Percentiles rank a stretch among this genome's conserved stretches.
These are phyloP conservation scores for Xestia rhomboidea DNA, from an alignment of 2,888 invertebrate species.

Conservation along the genomic window DNA sequence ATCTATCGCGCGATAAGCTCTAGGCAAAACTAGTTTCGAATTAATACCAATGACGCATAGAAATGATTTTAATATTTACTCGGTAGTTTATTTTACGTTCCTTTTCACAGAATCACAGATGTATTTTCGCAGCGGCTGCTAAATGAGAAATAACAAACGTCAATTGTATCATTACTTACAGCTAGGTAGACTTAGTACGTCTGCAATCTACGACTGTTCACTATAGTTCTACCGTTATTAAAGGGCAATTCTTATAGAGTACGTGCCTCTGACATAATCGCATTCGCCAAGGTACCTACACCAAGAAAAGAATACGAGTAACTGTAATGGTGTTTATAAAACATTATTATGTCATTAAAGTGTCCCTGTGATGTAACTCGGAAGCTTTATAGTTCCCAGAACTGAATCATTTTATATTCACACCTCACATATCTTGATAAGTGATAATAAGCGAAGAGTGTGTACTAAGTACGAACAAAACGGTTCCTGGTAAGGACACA, in stretches of 20 bases:
- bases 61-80: constrained; percentile 34
- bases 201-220: constrained; percentile 87
- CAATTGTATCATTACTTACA: constrained; percentile 89
- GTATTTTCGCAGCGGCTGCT: constrained; percentile 66
- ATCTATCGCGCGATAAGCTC: constrained; percentile 11
- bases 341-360: constrained; percentile 69
- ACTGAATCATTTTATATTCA: constrained; percentile 79
- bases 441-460: constrained; percentile 71
- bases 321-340: constrained; percentile 73
- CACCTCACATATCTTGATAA: constrained; percentile 83
- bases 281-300: constrained; percentile 79
- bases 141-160: constrained; percentile 80
- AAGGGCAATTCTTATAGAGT: constrained; percentile 86
- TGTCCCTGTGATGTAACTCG: constrained; percentile 65
- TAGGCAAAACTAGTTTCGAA: constrained; percentile 19
- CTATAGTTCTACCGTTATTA: constrained; percentile 87
- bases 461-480: constrained; percentile 75
- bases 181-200: constrained; percentile 84
- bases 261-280: constrained; percentile 86
- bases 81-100: constrained; percentile 8
- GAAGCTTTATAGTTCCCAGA: constrained; percentile 74
- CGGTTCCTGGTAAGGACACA: constrained; percentile 76
- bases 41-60: constrained; percentile 26
- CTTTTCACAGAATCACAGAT: constrained; percentile 28
- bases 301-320: constrained; percentile 76